Base-by-base conservation (phyloP, 2,888 invertebrate genomes). In the Alviniconcha strummeri region DNA sequence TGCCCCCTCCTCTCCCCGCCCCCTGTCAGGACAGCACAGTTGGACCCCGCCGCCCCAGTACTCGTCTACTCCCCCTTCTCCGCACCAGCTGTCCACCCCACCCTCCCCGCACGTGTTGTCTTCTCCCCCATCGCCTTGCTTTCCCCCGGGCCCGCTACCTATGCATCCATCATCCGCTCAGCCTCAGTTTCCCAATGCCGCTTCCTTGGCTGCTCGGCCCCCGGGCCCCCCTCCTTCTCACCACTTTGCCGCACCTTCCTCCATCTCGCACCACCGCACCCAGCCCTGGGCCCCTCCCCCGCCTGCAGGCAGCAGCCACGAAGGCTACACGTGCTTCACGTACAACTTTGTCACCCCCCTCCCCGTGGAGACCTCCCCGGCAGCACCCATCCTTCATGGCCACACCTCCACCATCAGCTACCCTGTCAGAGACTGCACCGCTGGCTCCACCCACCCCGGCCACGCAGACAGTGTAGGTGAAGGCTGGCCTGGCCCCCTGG, bases 261-360 rank as follows among this genome's bases (percentile, higher is more conserved):
- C 81, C 55, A 5, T 69, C 81, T 19, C 80, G 36, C n/a, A 54
- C 52, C 71, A 57, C 72, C 15, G 56, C 54, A 52, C 81, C 72
- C 71, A n/a, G 54, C 4, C 60, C 72, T 74, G 72, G 72, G 72
- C 57, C 36, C 72, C 72, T n/a, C 78, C 64, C 78, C 79, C 55
- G 8, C 69, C 54, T 17, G 36, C 60, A 19, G 77, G 60, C 77
- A 71, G 54, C 64, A n/a, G 64, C 56, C 69, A 71, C 5, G 71
- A 80, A 7, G 71, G 77, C 15, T 82, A 82, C 82, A 82, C 82
- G 6, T 82, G 82, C 57, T 82, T 82, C 77, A 82, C 77, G 4
- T 82, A 75, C 82, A 82, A 82, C 82, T 82, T 82, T 77, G 80
- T 80, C 69, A 69, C 80, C 54, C 80, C 69, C n/a, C 69, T 80